These are phyloP conservation scores for Seira ritae DNA, from an alignment of 2,888 invertebrate genomes.

Conservation along the genomic window DNA sequence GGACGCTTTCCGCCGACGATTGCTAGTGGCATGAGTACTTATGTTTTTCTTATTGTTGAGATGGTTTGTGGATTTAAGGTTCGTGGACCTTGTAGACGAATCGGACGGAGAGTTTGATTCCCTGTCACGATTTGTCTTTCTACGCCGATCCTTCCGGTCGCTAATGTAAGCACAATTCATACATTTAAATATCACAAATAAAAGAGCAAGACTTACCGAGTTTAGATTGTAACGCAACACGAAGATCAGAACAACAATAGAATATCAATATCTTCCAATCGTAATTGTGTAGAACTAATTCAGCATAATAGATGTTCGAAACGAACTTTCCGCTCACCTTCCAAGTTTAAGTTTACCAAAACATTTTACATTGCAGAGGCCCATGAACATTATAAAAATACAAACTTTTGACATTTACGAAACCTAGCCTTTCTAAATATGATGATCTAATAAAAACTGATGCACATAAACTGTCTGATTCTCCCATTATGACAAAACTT, in stretches of 20 bases:
- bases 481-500: slow-evolving; percentile 25
- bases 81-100: slow-evolving; percentile 64
- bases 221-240: slow-evolving; percentile 10
- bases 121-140: slow-evolving; percentile 70
- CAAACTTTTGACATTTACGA: neutral
- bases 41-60: slow-evolving; percentile 69
- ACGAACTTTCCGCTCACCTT: slow-evolving; percentile 10
- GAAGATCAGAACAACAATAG: slow-evolving; percentile 4
- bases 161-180: slow-evolving; percentile 44
- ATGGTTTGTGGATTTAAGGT: slow-evolving; percentile 62
- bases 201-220: slow-evolving; percentile 23
- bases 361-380: slow-evolving; percentile 61
- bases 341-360: slow-evolving; percentile 43
- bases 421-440: neutral
- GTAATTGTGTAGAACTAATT: neutral
- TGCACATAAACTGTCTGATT: neutral
- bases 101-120: slow-evolving; percentile 71
- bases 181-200: neutral
- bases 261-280: slow-evolving; percentile 6
- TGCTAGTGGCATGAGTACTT: slow-evolving; percentile 59
- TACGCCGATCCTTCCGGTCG: slow-evolving; percentile 73
- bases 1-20: slow-evolving; percentile 68
- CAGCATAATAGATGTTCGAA: neutral
- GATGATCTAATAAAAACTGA: neutral
- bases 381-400: slow-evolving; percentile 52